phyloP scores from a whole-genome alignment of 1,140 invertebrate species.

The Ditylenchus dipsaci region DNA sequence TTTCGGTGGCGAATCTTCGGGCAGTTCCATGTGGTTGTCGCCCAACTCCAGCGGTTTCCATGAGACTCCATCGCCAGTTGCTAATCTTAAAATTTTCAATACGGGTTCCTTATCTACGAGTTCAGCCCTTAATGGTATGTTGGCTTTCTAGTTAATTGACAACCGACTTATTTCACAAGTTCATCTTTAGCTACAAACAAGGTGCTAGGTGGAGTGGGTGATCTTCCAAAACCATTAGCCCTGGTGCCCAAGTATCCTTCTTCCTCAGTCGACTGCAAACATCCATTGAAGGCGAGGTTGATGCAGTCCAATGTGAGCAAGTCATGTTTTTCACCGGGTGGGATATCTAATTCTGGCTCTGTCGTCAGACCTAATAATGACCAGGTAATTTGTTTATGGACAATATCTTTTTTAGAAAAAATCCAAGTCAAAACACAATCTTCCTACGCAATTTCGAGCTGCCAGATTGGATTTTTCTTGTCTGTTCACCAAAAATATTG shows the following conservation, averaged over 20 bases:
- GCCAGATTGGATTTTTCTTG: too few species aligned
- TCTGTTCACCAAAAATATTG: too few species aligned
- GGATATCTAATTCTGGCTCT: neutral
- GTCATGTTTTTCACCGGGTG: neutral
- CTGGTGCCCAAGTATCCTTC: constrained; percentile 2
- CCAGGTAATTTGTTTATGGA: too few species aligned
- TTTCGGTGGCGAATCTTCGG: neutral
- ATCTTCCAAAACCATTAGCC: constrained; percentile 23
- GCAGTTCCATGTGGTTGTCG: constrained; percentile 2
- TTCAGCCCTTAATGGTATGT: neutral
- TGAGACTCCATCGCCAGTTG: neutral
- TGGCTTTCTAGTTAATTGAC: neutral
- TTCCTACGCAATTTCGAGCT: too few species aligned
- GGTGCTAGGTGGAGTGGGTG: neutral
- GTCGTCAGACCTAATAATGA: too few species aligned
- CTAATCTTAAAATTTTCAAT: neutral
- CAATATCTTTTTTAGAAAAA: too few species aligned
- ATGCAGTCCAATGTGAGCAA: neutral
- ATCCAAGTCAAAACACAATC: too few species aligned
- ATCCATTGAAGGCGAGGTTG: neutral
- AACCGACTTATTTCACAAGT: neutral
- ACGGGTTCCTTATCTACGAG: neutral
- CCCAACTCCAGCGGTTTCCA: constrained; percentile 3
- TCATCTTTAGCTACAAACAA: neutral
- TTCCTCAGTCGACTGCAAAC: neutral